Conservation (phyloP, 2,888 invertebrate species). For the Eumerus sabulonum region DNA sequence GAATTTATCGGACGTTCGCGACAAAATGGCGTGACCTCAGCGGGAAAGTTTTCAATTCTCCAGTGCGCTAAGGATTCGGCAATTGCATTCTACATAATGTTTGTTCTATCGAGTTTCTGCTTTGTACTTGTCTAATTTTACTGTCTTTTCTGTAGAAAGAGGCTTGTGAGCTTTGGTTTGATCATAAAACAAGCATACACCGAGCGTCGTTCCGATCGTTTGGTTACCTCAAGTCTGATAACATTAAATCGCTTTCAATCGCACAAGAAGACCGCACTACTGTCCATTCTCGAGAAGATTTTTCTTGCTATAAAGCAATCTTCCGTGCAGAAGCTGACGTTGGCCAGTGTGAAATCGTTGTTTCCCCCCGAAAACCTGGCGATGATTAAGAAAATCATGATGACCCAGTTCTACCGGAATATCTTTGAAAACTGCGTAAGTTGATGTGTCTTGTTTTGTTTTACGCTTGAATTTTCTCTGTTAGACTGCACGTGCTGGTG, state of each 20-base stretch:
- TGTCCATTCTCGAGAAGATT: slow-evolving; percentile 74
- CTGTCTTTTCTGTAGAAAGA: slow-evolving; percentile 79
- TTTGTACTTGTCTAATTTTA: slow-evolving; percentile 68
- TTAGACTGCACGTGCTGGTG: slow-evolving; percentile 43
- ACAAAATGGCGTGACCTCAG: slow-evolving; percentile 84
- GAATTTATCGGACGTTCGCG: slow-evolving; percentile 87
- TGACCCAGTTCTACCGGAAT: slow-evolving; percentile 80
- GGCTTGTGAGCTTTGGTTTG: slow-evolving; percentile 81
- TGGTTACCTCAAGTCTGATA: slow-evolving; percentile 80
- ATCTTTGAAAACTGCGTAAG: slow-evolving; percentile 81
- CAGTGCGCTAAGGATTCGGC: slow-evolving; percentile 82
- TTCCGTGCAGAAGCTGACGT: slow-evolving; percentile 80
- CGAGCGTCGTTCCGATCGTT: slow-evolving; percentile 79
- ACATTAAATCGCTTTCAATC: slow-evolving; percentile 83
- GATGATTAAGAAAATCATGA: slow-evolving; percentile 72
- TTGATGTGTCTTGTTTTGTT: slow-evolving; percentile 43
- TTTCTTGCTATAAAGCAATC: slow-evolving; percentile 78
- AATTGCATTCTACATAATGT: slow-evolving; percentile 78
- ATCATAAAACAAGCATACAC: slow-evolving; percentile 83
- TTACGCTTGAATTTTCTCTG: not conserved
- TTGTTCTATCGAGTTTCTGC: slow-evolving; percentile 1
- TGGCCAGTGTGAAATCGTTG: slow-evolving; percentile 79
- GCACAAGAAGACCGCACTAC: slow-evolving; percentile 81
- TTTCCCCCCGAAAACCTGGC: slow-evolving; percentile 67
- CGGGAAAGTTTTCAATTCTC: slow-evolving; percentile 82